Percentiles rank a stretch among this genome's conserved stretches.
Evolutionary conservation across 2,113 vertebrate genomes (phyloP).

Genomic region (Tautogolabrus adspersus): DNA sequence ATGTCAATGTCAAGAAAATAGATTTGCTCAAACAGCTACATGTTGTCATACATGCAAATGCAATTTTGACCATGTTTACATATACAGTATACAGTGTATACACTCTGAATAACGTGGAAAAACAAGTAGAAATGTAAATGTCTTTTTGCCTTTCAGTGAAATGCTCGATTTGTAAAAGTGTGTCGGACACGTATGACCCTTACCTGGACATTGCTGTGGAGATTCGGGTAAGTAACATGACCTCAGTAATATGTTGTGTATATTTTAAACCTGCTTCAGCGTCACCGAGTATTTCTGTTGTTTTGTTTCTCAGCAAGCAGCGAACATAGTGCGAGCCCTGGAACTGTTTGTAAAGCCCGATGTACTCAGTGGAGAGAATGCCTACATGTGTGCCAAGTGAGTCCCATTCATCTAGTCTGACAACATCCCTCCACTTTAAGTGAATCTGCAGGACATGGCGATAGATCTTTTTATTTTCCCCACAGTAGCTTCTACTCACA

Average conservation of each 20-base stretch:
- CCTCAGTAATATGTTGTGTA: neutral
- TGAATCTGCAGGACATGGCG: neutral
- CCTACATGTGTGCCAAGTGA: constrained; percentile 96
- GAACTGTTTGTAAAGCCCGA: constrained; percentile 95
- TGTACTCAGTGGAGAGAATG: constrained; percentile 92
- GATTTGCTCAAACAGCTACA: neutral
- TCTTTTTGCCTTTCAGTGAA: constrained; percentile 85
- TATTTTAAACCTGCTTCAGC: neutral
- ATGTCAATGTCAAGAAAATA: neutral
- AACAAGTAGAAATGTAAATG: neutral
- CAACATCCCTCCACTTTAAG: neutral
- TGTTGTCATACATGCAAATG: neutral
- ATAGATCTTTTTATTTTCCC: neutral
- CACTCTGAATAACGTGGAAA: no score
- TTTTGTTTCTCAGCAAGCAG: constrained; percentile 85
- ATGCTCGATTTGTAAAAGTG: constrained; percentile 92
- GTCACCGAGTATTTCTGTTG: neutral
- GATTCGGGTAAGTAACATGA: constrained; percentile 87
- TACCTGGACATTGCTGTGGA: constrained; percentile 94
- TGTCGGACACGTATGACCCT: constrained; percentile 95
- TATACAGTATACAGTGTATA: no score
- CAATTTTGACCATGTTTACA: no score
- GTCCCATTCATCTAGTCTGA: constrained; percentile 54
- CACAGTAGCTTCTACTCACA: constrained; percentile 6
- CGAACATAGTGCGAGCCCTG: constrained; percentile 90